A percentile compares a stretch with the other conserved stretches of the same genome.
Conservation (phyloP, 2,888 invertebrate genomes). For the Diaphora mendica region DNA sequence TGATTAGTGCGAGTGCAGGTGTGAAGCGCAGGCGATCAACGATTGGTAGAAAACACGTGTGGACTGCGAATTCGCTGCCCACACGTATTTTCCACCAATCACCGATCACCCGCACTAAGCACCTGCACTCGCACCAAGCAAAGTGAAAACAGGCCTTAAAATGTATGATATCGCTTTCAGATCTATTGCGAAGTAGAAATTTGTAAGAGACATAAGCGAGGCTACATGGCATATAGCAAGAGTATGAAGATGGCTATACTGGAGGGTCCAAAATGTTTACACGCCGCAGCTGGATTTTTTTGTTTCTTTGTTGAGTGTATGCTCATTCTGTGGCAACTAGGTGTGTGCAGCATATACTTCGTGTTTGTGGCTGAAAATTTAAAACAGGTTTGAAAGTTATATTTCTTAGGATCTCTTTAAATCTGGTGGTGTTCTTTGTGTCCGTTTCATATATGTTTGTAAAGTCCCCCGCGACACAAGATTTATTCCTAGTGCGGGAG, state of each 20-base stretch:
- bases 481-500: no score
- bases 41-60: no score
- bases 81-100: no score
- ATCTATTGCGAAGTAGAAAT: constrained; percentile 87
- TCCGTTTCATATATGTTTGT: no score
- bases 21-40: no score
- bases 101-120: no score
- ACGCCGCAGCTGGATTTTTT: constrained; percentile 79
- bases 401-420: neutral
- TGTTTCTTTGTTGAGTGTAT: constrained; percentile 87
- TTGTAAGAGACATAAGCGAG: constrained; percentile 79
- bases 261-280: constrained; percentile 87
- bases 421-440: no score
- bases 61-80: no score
- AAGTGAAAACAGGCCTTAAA: no score
- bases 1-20: no score
- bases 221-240: constrained; percentile 91
- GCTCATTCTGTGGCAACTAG: constrained; percentile 92
- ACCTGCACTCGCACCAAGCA: no score
- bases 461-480: no score
- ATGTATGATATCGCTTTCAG: constrained; percentile 41
- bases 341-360: constrained; percentile 95
- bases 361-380: constrained; percentile 92
- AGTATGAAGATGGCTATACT: constrained; percentile 90
- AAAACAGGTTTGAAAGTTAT: constrained; percentile 76